Evolutionary conservation across 2,888 invertebrate genomes (phyloP), one percentile per base, ranked within the genome.

Genomic region (Dryobotodes eremita): DNA sequence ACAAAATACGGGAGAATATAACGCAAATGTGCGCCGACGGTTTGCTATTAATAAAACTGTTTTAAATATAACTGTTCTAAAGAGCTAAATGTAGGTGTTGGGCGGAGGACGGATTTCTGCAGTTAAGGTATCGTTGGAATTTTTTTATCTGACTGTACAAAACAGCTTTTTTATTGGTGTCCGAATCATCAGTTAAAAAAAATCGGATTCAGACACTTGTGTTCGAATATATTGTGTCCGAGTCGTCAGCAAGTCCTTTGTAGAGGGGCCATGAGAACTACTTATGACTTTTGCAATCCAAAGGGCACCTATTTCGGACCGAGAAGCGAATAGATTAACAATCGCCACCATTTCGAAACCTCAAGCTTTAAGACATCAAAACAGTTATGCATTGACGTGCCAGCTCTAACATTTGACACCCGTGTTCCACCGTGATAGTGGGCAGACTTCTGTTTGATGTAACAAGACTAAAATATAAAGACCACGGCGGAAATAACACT

Each of bases 381-480:
- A 42, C 42, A n/a, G 5, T 42, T 10, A 8, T 17, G 17, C 23
- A 36, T 17, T 66, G 20, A 36, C 36, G 71, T 36, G 15, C 15
- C 57, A 31, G 46, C 11, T 62, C 50, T 13, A n/a, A 66, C 5
- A 36, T 50, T 23, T 17, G 10, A 2, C 2, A 13, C 6, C n/a
- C 69, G 64, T 87, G 71, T 82, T 15, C 68, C n/a, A 13, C 0
- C 46, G 77, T 59, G 79, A 62, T 73, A 53, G 75, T 62, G 46
- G 50, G 64, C 70, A 75, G 76, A 69, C 74, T 80, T 80, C 75
- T 85, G 79, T 80, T 79, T 77, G 76, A 83, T 81, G 75, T 79
- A 50, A 71, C 76, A 74, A 76, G 74, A 75, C 79, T 81, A 64
- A 79, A 80, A 79, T 79, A 77, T 36, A 36, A 36, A 36, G 31